These are phyloP conservation scores for Nineta flava DNA, from an alignment of 2,888 invertebrate species.

Conservation along the genomic window DNA sequence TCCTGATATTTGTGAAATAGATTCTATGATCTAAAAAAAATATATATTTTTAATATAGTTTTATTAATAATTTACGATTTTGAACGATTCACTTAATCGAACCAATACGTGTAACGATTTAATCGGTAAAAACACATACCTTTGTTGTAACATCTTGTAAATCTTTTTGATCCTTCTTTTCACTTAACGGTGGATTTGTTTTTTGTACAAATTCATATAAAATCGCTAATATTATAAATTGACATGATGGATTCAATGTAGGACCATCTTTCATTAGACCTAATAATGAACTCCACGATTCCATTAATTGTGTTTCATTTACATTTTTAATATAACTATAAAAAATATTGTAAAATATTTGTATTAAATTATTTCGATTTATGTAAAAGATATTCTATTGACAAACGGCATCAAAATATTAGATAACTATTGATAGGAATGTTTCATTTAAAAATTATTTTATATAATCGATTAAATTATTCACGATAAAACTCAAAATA, in stretches of 20 bases:
- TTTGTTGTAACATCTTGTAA: slow-evolving; percentile 59
- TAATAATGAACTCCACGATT: slow-evolving; percentile 63
- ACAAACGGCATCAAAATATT: no score
- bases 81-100: not conserved
- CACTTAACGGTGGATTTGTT: slow-evolving; percentile 53
- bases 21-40: slow-evolving; percentile 48
- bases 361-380: no score
- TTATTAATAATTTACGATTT: not conserved
- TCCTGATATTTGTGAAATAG: slow-evolving; percentile 69
- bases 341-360: slow-evolving; percentile 7
- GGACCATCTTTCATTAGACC: slow-evolving; percentile 60
- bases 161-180: slow-evolving; percentile 67
- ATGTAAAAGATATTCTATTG: no score
- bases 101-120: not conserved
- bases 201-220: slow-evolving; percentile 72
- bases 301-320: slow-evolving; percentile 49
- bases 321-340: slow-evolving; percentile 46
- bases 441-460: no score
- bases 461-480: no score
- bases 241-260: slow-evolving; percentile 54
- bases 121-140: slow-evolving; percentile 19
- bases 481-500: no score
- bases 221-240: slow-evolving; percentile 62
- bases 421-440: no score
- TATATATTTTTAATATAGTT: slow-evolving; percentile 9